A percentile compares a stretch with the other conserved stretches of the same genome.
Conservation (phyloP, 2,797 vertebrate species). For the Borostomias antarcticus region DNA sequence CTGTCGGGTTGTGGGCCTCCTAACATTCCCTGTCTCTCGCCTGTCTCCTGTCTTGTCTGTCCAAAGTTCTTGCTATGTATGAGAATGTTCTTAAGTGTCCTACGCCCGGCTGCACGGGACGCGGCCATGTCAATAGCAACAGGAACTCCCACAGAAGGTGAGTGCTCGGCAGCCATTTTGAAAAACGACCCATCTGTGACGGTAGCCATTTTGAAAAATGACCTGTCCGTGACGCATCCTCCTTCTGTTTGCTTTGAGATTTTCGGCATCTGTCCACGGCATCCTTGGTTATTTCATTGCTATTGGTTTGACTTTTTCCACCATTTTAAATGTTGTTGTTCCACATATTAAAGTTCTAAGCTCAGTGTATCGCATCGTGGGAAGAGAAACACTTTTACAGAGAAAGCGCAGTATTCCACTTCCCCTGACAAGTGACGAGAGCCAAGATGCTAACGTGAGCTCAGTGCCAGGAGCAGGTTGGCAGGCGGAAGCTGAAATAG, state of each 20-base stretch:
- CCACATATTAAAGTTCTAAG: no score
- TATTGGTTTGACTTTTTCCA: neutral
- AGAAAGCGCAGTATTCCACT: neutral
- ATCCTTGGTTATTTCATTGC: slow-evolving; percentile 4
- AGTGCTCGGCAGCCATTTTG: slow-evolving; percentile 62
- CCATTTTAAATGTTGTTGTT: no score
- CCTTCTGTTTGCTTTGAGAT: slow-evolving; percentile 36
- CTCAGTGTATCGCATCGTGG: no score
- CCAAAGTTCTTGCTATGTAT: slow-evolving; percentile 99
- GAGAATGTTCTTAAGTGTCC: slow-evolving; percentile 99
- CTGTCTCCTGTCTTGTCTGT: slow-evolving; percentile 67
- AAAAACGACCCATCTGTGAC: slow-evolving; percentile 25
- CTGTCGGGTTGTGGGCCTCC: slow-evolving; percentile 77
- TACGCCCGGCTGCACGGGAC: slow-evolving; percentile 99
- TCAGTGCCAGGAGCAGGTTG: no score
- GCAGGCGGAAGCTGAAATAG: slow-evolving; percentile 57
- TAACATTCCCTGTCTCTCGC: slow-evolving; percentile 81
- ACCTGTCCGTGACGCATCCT: slow-evolving; percentile 37
- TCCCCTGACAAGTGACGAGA: neutral
- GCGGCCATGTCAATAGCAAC: slow-evolving; percentile 99
- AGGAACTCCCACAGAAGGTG: slow-evolving; percentile 99
- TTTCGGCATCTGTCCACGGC: slow-evolving; percentile 24
- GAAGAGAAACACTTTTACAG: neutral
- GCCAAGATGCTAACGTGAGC: neutral
- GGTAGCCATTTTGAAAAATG: slow-evolving; percentile 25